A percentile compares a stretch with the other conserved stretches of the same genome.
phyloP scores from a whole-genome alignment of 2,797 vertebrate species.

The Pipistrellus pygmaeus region DNA sequence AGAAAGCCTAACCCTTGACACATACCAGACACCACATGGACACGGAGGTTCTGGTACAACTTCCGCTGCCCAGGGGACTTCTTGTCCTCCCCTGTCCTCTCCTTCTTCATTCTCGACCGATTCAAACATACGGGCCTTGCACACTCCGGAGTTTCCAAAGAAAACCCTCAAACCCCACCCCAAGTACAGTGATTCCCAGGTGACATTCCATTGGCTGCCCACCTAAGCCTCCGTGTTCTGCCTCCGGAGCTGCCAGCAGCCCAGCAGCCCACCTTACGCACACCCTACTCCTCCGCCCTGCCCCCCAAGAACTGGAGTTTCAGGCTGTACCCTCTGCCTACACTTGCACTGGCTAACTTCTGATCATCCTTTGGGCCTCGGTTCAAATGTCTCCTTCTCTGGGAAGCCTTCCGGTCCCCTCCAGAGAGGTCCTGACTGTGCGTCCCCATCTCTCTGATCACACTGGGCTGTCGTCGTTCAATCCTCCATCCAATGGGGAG shows the following conservation, averaged over 20 bases:
- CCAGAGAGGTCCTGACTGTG: not conserved
- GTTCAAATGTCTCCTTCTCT: not conserved
- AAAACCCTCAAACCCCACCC: slow-evolving; percentile 4
- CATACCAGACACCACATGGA: not conserved
- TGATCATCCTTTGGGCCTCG: not conserved
- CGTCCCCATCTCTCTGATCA: not conserved
- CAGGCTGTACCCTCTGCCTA: not conserved
- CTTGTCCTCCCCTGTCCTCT: not conserved
- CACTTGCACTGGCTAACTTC: not conserved
- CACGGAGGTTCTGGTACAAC: not conserved
- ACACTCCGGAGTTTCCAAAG: not conserved
- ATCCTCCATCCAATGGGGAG: not conserved
- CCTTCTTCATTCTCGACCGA: not conserved
- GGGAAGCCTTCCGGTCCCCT: not conserved
- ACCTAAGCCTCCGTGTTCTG: not conserved
- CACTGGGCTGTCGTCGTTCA: not conserved
- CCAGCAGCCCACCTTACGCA: not conserved
- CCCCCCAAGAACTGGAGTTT: not conserved
- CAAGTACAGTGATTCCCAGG: not conserved
- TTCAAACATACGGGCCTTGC: not conserved
- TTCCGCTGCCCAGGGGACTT: not conserved
- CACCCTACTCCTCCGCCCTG: too few species aligned
- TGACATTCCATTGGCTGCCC: not conserved
- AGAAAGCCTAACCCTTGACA: not conserved
- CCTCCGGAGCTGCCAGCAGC: not conserved